phyloP scores from a whole-genome alignment of 2,888 invertebrate species.

The Atrina japonica region DNA sequence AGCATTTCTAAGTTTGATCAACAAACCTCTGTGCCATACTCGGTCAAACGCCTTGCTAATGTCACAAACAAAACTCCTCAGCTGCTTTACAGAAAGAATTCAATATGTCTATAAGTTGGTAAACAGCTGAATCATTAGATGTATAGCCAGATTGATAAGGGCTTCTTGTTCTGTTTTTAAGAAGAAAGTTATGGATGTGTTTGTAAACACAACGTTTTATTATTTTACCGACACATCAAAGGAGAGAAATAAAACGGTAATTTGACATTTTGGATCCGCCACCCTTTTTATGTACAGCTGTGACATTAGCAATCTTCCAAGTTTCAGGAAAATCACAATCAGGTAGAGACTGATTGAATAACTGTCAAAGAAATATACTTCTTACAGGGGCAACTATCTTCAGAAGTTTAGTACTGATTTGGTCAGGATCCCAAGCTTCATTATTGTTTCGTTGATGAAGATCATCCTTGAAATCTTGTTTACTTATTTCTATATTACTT shows the following conservation, averaged over 20 bases:
- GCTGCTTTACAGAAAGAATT: slow-evolving; percentile 29
- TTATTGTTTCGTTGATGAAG: slow-evolving; percentile 1
- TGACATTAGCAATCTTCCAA: slow-evolving; percentile 39
- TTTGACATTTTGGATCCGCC: slow-evolving; percentile 9
- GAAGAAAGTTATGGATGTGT: slow-evolving; percentile 35
- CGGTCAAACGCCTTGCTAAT: slow-evolving; percentile 19
- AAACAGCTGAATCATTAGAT: slow-evolving; percentile 36
- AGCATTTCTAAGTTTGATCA: slow-evolving; percentile 40
- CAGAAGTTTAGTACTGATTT: slow-evolving; percentile 28
- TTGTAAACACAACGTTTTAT: slow-evolving; percentile 40
- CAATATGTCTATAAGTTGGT: slow-evolving; percentile 41
- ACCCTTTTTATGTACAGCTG: slow-evolving; percentile 33
- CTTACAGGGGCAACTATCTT: slow-evolving; percentile 4
- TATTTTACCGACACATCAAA: slow-evolving; percentile 32
- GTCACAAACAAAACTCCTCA: slow-evolving; percentile 46
- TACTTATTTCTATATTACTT: too few species aligned
- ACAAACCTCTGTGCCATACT: slow-evolving; percentile 40
- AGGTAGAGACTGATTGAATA: slow-evolving; percentile 27
- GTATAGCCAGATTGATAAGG: slow-evolving; percentile 37
- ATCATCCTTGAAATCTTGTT: slow-evolving; percentile 12
- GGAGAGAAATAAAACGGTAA: slow-evolving; percentile 33
- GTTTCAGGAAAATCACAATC: slow-evolving; percentile 11
- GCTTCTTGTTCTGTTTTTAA: slow-evolving; percentile 27
- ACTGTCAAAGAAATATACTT: neutral
- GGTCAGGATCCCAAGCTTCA: slow-evolving; percentile 33